These are phyloP conservation scores for Talpa occidentalis DNA, from an alignment of 2,113 vertebrate species.

Conservation along the genomic window DNA sequence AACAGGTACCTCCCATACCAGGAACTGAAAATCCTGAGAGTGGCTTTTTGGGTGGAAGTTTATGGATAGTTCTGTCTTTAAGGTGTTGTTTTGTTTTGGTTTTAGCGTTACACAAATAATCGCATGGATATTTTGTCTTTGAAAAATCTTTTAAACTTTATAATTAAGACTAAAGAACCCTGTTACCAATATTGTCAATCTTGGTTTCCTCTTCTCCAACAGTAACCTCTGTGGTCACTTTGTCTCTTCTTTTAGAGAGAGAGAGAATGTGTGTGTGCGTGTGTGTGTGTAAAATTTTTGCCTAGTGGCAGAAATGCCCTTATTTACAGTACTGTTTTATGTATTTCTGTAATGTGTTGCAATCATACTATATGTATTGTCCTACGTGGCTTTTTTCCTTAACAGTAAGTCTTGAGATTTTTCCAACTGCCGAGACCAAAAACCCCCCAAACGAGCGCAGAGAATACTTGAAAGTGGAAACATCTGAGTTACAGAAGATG, in stretches of 20 bases:
- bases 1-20: not conserved
- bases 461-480: conserved; percentile 15
- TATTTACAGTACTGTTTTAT: conserved; percentile 7
- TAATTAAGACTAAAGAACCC: not conserved
- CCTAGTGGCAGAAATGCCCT: not conserved
- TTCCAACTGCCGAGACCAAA: not conserved
- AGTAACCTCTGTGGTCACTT: not conserved
- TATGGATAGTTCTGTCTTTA: conserved; percentile 20
- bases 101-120: conserved; percentile 36
- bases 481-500: not conserved
- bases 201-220: not conserved
- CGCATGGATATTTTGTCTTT: not conserved
- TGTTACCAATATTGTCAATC: not conserved
- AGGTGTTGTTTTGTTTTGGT: not conserved
- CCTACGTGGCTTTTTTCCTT: not conserved
- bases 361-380: not conserved
- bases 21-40: not conserved
- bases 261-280: too few relatives aligned
- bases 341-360: not conserved
- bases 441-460: not conserved
- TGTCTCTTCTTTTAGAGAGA: not conserved
- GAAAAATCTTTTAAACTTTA: conserved; percentile 33
- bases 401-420: not conserved
- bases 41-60: not conserved
- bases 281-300: too few relatives aligned